Evolutionary conservation across 2,888 invertebrate species (phyloP).

Genomic region (Apotomis betuletana): DNA sequence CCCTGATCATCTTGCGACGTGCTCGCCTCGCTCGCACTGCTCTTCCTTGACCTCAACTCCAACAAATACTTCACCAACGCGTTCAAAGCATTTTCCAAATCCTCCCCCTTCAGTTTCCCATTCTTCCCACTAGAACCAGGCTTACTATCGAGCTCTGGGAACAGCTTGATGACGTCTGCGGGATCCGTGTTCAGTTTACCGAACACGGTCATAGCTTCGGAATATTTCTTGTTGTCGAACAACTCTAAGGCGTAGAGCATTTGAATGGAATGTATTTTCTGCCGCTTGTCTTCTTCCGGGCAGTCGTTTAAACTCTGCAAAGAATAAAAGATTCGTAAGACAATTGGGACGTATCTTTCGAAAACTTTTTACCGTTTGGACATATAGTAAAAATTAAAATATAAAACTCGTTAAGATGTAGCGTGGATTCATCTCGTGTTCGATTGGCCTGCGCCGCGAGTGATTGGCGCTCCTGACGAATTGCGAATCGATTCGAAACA

Average conservation of each 20-base stretch:
- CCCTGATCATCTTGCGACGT: slow-evolving; percentile 53
- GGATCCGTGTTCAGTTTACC: slow-evolving; percentile 95
- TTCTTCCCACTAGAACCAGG: slow-evolving; percentile 50
- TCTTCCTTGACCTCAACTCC: slow-evolving; percentile 85
- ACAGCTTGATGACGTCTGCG: slow-evolving; percentile 96
- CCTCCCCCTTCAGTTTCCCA: slow-evolving; percentile 89
- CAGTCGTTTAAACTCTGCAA: slow-evolving; percentile 92
- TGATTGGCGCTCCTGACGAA: no score
- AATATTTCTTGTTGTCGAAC: slow-evolving; percentile 94
- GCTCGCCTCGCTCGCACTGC: slow-evolving; percentile 71
- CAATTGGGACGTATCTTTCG: no score
- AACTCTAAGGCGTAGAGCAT: slow-evolving; percentile 95
- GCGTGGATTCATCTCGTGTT: no score
- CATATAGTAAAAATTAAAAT: no score
- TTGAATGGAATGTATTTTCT: slow-evolving; percentile 93
- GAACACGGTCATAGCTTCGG: slow-evolving; percentile 96
- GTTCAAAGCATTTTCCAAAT: slow-evolving; percentile 93
- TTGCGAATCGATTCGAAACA: no score
- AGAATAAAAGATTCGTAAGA: slow-evolving; percentile 20
- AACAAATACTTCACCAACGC: slow-evolving; percentile 96
- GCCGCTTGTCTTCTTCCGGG: slow-evolving; percentile 89
- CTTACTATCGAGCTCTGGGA: slow-evolving; percentile 92
- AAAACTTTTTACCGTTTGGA: no score
- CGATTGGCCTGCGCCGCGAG: no score
- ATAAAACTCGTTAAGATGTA: no score